Evolutionary conservation across 1,140 invertebrate species (phyloP), one percentile per base, ranked within the genome.

Genomic region (Drosophila quadrilineata): DNA sequence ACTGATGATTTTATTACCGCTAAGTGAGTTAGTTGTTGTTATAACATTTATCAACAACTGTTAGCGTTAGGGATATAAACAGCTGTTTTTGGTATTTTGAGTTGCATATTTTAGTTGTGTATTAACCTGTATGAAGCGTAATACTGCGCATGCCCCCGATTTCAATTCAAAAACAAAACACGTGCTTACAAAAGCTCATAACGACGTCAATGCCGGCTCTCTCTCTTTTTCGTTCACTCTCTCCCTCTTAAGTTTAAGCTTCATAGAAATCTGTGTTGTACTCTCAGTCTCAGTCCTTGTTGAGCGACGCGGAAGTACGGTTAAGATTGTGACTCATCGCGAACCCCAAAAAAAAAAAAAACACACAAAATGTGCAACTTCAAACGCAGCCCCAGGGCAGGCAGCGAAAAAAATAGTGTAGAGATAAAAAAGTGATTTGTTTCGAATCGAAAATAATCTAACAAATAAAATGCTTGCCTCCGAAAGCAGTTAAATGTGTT

Each of bases 241-340:
- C 35, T 59, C 57, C 35, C 10, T 3, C 28, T 35, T 24, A 36
- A 43, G 48, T 28, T 35, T 14, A 24, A 40, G 35, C 6, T 17
- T 16, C 6, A 33, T n/a, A 31, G 35, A 33, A 31, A 41, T 8
- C 45, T 58, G 21, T 28, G 43, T 12, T 56, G 54, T 33, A 36
- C 45, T 58, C 54, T 59, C 54, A 65, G 54, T 58, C 54, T 59
- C 54, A 65, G 54, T 65, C 35, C 40, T 36, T 31, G 22, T 12
- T 36, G 36, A 65, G 36, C 54, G 28, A 43, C 38, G 45, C 62
- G 62, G 62, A 65, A 65, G 62, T 17, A 45, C 62, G 62, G 54
- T 65, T 50, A 65, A 49, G 54, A 54, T 65, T 65, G 62, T n/a
- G n/a, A 65, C 26, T 65, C 62, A 65, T 59, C 36, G 21, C 35